A percentile compares a stretch with the other conserved stretches of the same genome.
These are phyloP conservation scores for Australoheros scitulus DNA, from an alignment of 2,113 vertebrate genomes.

Conservation along the genomic window DNA sequence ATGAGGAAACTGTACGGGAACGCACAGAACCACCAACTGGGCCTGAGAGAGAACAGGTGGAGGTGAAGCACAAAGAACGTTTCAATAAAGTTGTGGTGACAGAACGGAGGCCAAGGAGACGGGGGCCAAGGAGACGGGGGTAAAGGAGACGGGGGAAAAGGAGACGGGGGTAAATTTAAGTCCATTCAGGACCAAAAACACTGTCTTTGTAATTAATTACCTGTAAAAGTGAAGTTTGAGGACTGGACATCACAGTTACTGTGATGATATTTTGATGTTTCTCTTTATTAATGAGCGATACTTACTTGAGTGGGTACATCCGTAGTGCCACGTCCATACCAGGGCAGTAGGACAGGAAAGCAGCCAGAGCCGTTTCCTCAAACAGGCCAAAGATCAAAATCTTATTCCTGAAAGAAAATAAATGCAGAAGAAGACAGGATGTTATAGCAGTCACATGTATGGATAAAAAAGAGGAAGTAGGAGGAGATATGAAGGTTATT, in stretches of 20 bases:
- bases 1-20: constrained; percentile 96
- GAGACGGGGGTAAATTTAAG: not conserved
- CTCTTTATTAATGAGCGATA: not conserved
- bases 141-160: not conserved
- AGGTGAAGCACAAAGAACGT: not conserved
- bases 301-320: constrained; percentile 84
- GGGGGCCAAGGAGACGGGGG: not conserved
- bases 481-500: not conserved
- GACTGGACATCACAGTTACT: accelerated
- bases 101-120: no score
- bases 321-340: constrained; percentile 82
- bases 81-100: not conserved
- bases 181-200: not conserved
- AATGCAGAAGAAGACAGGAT: not conserved
- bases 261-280: not conserved
- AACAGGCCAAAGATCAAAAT: constrained; percentile 82
- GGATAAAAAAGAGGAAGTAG: not conserved
- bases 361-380: constrained; percentile 81
- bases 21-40: constrained; percentile 95
- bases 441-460: not conserved
- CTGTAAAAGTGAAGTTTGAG: accelerated
- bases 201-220: not conserved
- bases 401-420: constrained; percentile 77
- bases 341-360: constrained; percentile 81
- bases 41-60: constrained; percentile 72